phyloP scores from a whole-genome alignment of 2,113 vertebrate species.

The Ciconia maguari region DNA sequence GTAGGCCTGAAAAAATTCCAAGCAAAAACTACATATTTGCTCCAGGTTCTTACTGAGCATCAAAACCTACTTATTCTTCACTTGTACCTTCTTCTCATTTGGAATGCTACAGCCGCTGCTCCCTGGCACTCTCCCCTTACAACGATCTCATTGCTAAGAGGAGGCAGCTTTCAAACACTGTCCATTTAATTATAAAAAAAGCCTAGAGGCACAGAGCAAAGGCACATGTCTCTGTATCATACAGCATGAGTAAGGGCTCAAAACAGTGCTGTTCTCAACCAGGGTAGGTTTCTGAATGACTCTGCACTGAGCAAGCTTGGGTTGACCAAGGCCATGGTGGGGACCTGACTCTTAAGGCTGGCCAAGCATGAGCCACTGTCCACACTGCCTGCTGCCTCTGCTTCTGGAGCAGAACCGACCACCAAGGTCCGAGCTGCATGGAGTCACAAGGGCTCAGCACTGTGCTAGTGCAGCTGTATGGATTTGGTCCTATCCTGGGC shows the following conservation, averaged over 20 bases:
- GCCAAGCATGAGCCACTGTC: background rate
- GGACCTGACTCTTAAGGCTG: background rate
- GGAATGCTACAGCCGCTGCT: background rate
- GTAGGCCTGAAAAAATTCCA: background rate
- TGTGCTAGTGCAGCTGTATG: background rate
- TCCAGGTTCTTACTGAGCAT: background rate
- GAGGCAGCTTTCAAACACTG: background rate
- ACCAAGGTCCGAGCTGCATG: background rate
- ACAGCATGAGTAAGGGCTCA: background rate
- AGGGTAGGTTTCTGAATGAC: background rate
- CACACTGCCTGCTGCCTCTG: background rate
- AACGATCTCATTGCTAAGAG: background rate
- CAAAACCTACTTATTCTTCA: background rate
- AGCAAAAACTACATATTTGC: background rate
- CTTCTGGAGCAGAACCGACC: background rate
- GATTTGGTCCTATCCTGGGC: background rate
- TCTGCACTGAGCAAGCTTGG: background rate
- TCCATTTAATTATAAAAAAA: background rate
- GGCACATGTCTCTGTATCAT: background rate
- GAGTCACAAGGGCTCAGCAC: background rate
- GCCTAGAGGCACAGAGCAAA: background rate
- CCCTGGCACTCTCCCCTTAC: background rate
- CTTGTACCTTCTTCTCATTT: background rate
- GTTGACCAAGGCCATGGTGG: background rate
- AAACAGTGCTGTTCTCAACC: background rate